Evolutionary conservation across 2,797 vertebrate species (phyloP), one percentile per base, ranked within the genome.

Genomic region (Spea hammondii): DNA sequence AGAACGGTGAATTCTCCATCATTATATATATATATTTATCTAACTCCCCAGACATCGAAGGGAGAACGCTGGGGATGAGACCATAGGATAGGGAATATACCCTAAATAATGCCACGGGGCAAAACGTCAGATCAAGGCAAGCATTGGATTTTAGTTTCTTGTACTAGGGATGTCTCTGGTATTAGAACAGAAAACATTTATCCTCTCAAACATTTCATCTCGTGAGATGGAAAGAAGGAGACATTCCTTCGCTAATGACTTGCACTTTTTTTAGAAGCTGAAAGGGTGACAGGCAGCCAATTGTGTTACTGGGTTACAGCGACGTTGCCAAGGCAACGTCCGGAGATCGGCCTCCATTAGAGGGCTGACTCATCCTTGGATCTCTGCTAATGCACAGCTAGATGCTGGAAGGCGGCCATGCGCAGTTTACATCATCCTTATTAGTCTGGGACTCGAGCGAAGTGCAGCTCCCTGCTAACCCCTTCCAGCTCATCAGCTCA

Each of bases 261-360:
- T 77, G 82, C 79, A 76, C 53, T 66, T 55, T 66, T 55, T 70
- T 59, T 50, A 65, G 50, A 44, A 65, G 60, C 48, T 49, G 45
- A 14, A 49, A 44, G 13, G 62, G 62, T 53, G 79, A 68, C 59
- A 44, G 11, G 74, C 62, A 44, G 49, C 51, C 74, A 68, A 68
- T 32, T 72, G 79, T 83, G 81, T 77, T 77, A 80, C 83, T 83
- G 83, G 83, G 73, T 80, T 83, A 84, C 77, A 0, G 4, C 79
- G 77, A 47, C 67, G 83, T 85, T 76, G 74, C 82, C 82, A 84
- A 47, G 78, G 86, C 82, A 86, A 84, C 83, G 73, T 64, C 83
- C 83, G 76, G 0, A 83, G 67, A 76, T 72, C 32, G 67, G 82
- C 83, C 67, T 82, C 84, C 79, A 67, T 75, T 76, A 8, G 54